These are phyloP conservation scores for Pseudorhiza aurosa DNA, from an alignment of 30 jellyfish, hydroid and myxozoan genomes.

Conservation along the genomic window DNA sequence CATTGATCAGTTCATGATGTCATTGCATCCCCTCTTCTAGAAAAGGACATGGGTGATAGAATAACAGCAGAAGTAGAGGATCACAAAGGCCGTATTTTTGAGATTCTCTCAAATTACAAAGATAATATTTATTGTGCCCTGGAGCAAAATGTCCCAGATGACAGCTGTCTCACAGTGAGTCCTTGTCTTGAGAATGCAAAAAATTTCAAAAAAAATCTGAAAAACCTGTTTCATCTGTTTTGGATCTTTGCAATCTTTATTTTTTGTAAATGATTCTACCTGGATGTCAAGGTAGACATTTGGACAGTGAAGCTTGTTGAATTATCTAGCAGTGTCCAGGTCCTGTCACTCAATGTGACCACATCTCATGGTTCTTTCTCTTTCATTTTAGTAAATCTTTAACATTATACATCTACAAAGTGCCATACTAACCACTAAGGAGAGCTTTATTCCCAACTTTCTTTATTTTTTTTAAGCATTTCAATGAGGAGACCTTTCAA, in stretches of 20 bases:
- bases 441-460: too few relatives aligned
- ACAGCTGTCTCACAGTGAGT: background rate
- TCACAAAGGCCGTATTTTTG: constrained; percentile 36
- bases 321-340: too few relatives aligned
- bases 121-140: constrained; percentile 27
- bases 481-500: too few relatives aligned
- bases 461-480: too few relatives aligned
- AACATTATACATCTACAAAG: too few relatives aligned
- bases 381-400: too few relatives aligned
- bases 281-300: too few relatives aligned
- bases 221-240: background rate
- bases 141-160: constrained; percentile 37
- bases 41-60: constrained; percentile 30
- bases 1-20: too few relatives aligned
- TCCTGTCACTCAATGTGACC: too few relatives aligned
- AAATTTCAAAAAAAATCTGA: background rate
- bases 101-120: constrained; percentile 8
- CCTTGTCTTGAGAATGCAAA: background rate
- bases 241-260: background rate
- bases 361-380: too few relatives aligned
- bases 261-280: background rate
- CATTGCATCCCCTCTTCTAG: background rate
- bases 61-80: constrained; percentile 33
- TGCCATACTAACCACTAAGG: too few relatives aligned
- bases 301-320: background rate